A percentile compares a stretch with the other conserved stretches of the same genome.
Conservation (phyloP, 2,113 vertebrate species). For the Toxotes chatareus region DNA sequence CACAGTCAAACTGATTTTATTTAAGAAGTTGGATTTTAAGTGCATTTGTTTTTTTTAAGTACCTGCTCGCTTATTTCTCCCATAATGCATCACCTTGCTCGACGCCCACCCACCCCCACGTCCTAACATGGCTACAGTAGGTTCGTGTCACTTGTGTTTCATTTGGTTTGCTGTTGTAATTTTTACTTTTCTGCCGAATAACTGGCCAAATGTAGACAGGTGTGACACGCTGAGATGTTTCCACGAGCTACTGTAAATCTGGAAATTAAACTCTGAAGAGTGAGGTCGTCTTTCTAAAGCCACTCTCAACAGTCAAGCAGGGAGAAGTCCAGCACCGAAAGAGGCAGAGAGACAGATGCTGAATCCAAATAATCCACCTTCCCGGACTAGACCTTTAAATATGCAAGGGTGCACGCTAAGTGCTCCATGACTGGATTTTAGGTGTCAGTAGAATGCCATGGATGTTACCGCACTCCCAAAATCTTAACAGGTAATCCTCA, state of each 20-base stretch:
- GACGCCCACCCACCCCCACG: neutral
- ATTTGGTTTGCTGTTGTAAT: constrained; percentile 23
- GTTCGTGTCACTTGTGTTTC: constrained; percentile 10
- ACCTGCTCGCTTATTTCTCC: neutral
- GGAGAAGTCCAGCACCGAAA: neutral
- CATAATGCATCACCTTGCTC: constrained; percentile 10
- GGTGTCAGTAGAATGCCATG: neutral
- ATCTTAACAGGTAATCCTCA: neutral
- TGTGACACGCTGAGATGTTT: neutral
- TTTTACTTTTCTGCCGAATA: neutral
- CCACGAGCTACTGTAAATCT: neutral
- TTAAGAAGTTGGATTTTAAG: constrained; percentile 41
- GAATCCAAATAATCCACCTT: neutral
- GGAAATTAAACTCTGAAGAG: neutral
- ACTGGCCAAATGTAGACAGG: neutral
- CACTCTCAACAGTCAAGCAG: neutral
- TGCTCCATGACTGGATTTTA: neutral
- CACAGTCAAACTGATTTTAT: constrained; percentile 18
- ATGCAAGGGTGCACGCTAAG: neutral
- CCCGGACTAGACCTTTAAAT: neutral
- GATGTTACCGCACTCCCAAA: neutral
- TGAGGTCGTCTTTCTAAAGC: neutral
- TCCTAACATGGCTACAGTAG: constrained; percentile 1
- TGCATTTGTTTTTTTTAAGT: constrained; percentile 13
- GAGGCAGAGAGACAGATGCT: neutral